Evolutionary conservation across 2,797 vertebrate genomes (phyloP).

Genomic region (Muscicapa comitata): DNA sequence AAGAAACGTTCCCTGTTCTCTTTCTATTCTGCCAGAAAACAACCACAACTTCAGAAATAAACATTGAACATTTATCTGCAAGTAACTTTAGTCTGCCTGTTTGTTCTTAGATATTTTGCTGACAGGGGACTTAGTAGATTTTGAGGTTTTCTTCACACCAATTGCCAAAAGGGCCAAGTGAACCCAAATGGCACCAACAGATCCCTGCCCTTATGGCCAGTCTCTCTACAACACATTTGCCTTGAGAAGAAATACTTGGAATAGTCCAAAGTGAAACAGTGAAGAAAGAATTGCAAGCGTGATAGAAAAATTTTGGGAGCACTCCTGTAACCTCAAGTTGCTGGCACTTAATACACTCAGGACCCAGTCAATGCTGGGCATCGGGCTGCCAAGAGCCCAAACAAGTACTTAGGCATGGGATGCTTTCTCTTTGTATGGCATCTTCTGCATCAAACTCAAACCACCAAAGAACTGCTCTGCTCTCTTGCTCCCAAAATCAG

Average conservation of each 20-base stretch:
- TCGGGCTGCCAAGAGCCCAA: not conserved
- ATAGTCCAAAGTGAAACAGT: not conserved
- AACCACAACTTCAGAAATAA: not conserved
- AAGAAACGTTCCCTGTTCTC: not conserved
- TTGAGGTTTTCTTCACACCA: not conserved
- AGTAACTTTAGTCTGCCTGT: not conserved
- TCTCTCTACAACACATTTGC: not conserved
- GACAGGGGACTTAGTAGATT: not conserved
- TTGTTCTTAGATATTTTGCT: not conserved
- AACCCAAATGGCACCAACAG: not conserved
- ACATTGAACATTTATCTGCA: not conserved
- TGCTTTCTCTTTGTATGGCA: not conserved
- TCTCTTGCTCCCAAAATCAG: not conserved
- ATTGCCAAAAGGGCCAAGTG: not conserved
- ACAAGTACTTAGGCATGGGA: not conserved
- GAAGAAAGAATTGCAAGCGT: not conserved
- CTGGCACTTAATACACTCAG: not conserved
- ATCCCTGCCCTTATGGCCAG: not conserved
- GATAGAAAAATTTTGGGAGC: not conserved
- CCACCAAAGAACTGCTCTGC: not conserved
- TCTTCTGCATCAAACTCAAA: not conserved
- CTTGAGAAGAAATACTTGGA: not conserved
- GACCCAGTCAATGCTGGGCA: not conserved
- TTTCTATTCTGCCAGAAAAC: not conserved
- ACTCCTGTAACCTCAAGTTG: rapidly evolving